Evolutionary conservation across 2,113 vertebrate genomes (phyloP).

Genomic region (Chunga burmeisteri): DNA sequence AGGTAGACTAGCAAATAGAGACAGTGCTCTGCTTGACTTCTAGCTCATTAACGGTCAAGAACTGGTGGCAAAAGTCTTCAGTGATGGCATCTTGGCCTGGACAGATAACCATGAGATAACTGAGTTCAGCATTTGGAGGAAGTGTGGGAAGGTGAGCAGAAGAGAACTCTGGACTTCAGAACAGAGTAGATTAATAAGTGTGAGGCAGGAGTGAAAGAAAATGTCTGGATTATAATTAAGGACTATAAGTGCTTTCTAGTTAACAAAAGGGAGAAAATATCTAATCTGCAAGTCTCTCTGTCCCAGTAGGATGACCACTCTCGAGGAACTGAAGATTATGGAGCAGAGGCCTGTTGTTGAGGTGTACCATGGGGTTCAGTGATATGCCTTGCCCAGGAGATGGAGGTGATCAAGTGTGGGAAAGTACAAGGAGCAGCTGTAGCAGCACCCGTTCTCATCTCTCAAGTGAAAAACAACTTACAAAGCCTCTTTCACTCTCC

Average conservation of each 20-base stretch:
- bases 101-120: background rate
- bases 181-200: background rate
- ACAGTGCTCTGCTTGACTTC: background rate
- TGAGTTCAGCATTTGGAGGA: background rate
- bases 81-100: background rate
- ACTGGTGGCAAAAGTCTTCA: background rate
- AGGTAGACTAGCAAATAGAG: background rate
- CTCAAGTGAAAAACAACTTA: background rate
- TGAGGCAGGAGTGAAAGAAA: background rate
- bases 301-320: background rate
- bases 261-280: background rate
- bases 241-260: background rate
- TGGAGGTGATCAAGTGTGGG: background rate
- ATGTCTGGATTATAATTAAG: background rate
- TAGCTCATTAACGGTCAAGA: background rate
- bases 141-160: background rate
- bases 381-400: background rate
- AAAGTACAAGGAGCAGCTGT: background rate
- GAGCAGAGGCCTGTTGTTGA: background rate
- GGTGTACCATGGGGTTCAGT: background rate
- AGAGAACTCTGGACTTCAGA: background rate
- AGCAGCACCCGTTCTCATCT: background rate
- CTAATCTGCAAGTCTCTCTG: background rate
- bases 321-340: background rate
- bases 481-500: background rate